These are phyloP conservation scores for Laupala kohalensis DNA, from an alignment of 1,140 invertebrate species.

Conservation along the genomic window DNA sequence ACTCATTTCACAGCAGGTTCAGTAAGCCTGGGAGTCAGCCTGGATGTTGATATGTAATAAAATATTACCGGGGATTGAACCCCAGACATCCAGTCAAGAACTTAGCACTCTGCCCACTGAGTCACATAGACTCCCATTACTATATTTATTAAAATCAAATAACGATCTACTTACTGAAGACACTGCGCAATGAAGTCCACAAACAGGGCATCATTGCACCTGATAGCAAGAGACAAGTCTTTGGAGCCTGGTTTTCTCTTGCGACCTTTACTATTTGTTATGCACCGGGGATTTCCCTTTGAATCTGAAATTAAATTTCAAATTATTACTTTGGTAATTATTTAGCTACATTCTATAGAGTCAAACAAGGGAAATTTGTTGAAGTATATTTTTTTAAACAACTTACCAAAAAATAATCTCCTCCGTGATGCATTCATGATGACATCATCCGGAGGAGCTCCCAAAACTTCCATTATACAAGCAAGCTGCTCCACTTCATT, in stretches of 20 bases:
- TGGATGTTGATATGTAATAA: too few species aligned
- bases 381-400: too few species aligned
- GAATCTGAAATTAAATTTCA: slow-evolving; percentile 48
- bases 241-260: slow-evolving; percentile 78
- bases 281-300: slow-evolving; percentile 78
- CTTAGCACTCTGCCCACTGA: too few species aligned
- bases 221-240: slow-evolving; percentile 55
- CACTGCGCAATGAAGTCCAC: slow-evolving; percentile 87
- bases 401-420: slow-evolving; percentile 69
- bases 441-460: slow-evolving; percentile 74
- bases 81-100: too few species aligned
- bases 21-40: too few species aligned
- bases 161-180: slow-evolving; percentile 58
- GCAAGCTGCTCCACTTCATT: slow-evolving; percentile 96
- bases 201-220: slow-evolving; percentile 80
- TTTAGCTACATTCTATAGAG: neutral
- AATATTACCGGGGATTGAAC: too few species aligned
- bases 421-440: slow-evolving; percentile 64
- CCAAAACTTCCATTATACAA: slow-evolving; percentile 93
- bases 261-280: slow-evolving; percentile 82
- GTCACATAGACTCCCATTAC: too few species aligned
- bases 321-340: slow-evolving; percentile 7
- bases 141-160: too few species aligned
- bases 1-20: too few species aligned
- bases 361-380: neutral